Conservation (phyloP, 2,888 invertebrate species). For the Alentia gelatinosa region DNA sequence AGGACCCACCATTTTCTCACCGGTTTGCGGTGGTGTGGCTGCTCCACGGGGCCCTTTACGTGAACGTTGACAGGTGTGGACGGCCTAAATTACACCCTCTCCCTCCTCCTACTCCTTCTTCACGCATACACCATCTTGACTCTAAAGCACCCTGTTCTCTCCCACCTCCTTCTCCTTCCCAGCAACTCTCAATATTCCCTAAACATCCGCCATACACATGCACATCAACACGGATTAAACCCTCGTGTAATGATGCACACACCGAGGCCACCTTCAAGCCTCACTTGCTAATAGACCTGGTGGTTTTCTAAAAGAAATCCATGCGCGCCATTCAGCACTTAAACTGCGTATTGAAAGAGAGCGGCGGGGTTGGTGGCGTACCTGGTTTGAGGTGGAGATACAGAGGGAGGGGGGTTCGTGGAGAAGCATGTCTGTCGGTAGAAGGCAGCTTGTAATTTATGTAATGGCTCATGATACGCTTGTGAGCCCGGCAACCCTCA, state of each 20-base stretch:
- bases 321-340: not conserved
- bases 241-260: no score
- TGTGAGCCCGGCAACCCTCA: not conserved
- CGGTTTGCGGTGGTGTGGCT: not conserved
- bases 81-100: not conserved
- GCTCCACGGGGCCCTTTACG: conserved; percentile 10
- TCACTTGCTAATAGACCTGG: no score
- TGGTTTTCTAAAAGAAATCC: not conserved
- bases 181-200: no score
- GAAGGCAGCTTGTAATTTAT: conserved; percentile 2
- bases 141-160: no score
- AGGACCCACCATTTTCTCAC: not conserved
- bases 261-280: no score
- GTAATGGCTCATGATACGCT: conserved; percentile 2
- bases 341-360: not conserved
- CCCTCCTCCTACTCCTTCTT: no score
- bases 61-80: conserved; percentile 27
- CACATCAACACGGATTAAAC: no score
- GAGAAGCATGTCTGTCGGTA: not conserved
- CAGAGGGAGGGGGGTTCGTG: not conserved
- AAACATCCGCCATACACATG: no score
- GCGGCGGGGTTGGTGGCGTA: no score
- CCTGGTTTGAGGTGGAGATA: not conserved
- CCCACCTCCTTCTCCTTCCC: no score
- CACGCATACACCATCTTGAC: no score